Percentiles rank a stretch among this genome's conserved stretches.
phyloP scores from a whole-genome alignment of 2,797 vertebrate genomes.

The Microctenopoma lineatum region DNA sequence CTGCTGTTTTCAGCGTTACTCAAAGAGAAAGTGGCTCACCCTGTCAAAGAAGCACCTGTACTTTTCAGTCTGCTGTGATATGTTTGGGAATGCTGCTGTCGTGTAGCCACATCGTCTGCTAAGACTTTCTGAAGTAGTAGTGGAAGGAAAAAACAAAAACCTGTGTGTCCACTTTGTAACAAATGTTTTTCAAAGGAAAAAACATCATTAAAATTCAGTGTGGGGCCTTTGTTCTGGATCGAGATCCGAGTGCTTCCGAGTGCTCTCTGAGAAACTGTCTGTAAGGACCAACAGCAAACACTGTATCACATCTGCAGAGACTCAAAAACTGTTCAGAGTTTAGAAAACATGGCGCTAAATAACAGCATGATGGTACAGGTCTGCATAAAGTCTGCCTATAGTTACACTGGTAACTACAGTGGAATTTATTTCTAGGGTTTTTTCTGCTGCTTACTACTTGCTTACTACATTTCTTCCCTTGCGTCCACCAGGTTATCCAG shows the following conservation, averaged over 20 bases:
- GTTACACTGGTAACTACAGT: no score
- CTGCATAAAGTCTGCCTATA: no score
- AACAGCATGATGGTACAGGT: no score
- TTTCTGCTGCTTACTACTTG: no score
- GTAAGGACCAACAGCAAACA: slow-evolving; percentile 13
- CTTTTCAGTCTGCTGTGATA: slow-evolving; percentile 16
- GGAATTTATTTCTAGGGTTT: no score
- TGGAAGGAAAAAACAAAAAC: slow-evolving; percentile 5
- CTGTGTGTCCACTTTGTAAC: not conserved
- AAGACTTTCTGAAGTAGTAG: not conserved
- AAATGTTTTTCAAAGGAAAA: slow-evolving; percentile 4
- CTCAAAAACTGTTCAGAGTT: slow-evolving; percentile 7
- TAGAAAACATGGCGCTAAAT: no score
- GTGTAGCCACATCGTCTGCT: slow-evolving; percentile 9
- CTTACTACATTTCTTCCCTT: no score
- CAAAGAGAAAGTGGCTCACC: slow-evolving; percentile 11
- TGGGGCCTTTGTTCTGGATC: not conserved
- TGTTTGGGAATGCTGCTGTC: slow-evolving; percentile 18
- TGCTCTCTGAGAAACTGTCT: slow-evolving; percentile 1
- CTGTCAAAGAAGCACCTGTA: slow-evolving; percentile 13
- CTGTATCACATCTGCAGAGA: slow-evolving; percentile 14
- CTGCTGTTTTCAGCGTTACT: slow-evolving; percentile 14
- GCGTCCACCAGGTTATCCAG: no score
- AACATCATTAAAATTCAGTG: not conserved
- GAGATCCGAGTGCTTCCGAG: slow-evolving; percentile 1